Evolutionary conservation across 2,113 vertebrate genomes (phyloP).

Genomic region (Fregata magnificens): DNA sequence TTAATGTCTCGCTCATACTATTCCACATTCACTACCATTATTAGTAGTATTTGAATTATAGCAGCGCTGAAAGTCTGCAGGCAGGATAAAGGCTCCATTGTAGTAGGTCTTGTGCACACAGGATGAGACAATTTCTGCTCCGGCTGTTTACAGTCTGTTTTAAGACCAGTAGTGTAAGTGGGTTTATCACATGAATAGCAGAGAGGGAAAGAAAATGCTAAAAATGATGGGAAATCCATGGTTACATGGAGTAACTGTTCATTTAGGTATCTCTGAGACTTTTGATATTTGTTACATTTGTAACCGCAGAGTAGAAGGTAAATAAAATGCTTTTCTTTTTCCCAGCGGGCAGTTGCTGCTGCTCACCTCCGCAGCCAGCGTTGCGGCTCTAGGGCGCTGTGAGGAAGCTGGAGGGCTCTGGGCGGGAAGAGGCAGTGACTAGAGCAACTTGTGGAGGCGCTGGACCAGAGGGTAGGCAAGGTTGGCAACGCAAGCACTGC

Average conservation of each 20-base stretch:
- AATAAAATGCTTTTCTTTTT: neutral
- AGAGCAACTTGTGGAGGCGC: neutral
- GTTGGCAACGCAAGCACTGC: neutral
- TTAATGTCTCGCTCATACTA: neutral
- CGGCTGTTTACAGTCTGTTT: neutral
- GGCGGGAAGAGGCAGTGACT: rapidly evolving
- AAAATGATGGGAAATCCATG: neutral
- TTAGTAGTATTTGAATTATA: constrained; percentile 7
- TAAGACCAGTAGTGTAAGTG: neutral
- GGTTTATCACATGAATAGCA: neutral
- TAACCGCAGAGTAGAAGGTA: neutral
- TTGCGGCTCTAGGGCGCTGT: rapidly evolving
- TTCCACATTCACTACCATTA: neutral
- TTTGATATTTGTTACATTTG: neutral
- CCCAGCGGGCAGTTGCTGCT: neutral
- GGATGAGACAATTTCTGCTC: constrained; percentile 19
- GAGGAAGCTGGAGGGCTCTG: neutral
- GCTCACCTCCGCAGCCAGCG: rapidly evolving
- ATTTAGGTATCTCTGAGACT: neutral
- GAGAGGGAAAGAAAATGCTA: neutral
- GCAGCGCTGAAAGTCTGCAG: constrained; percentile 36
- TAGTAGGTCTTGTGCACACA: neutral
- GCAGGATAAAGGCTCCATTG: constrained; percentile 40
- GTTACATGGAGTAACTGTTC: neutral
- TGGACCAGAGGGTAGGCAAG: neutral